A percentile compares a stretch with the other conserved stretches of the same genome.
Conservation (phyloP, 2,113 vertebrate species). For the Gallinago paraguaiae region DNA sequence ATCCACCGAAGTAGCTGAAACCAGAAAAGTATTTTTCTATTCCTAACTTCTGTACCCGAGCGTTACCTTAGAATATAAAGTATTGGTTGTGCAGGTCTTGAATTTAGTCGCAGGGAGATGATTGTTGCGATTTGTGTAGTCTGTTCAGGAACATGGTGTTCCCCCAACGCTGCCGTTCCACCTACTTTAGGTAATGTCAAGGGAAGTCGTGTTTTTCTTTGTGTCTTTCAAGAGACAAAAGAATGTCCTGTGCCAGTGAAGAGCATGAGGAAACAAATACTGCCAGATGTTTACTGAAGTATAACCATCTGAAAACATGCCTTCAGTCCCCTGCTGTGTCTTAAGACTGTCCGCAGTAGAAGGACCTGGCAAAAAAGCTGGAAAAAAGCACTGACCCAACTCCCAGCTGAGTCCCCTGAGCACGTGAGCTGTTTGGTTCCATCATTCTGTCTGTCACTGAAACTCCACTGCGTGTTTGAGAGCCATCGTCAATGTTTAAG, state of each 20-base stretch:
- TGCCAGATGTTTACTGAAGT: neutral
- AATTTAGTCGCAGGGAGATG: neutral
- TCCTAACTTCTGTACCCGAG: neutral
- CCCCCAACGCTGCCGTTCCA: neutral
- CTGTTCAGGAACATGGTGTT: neutral
- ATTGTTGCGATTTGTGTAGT: neutral
- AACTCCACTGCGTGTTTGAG: neutral
- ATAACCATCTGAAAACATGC: neutral
- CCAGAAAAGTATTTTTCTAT: neutral
- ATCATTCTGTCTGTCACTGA: neutral
- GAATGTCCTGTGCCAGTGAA: neutral
- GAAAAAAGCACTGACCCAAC: neutral
- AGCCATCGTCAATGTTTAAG: rapidly evolving
- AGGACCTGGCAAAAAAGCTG: neutral
- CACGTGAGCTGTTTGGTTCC: neutral
- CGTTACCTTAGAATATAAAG: neutral
- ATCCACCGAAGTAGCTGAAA: neutral
- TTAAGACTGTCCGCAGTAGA: neutral
- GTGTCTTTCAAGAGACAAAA: neutral
- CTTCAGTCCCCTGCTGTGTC: neutral
- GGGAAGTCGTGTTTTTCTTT: neutral
- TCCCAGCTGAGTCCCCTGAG: neutral
- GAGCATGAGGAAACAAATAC: neutral
- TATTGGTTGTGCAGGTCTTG: slow-evolving; percentile 6
- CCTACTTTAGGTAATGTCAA: neutral